Evolutionary conservation across 2,888 invertebrate genomes (phyloP).

Genomic region (Hyppa rectilinea): DNA sequence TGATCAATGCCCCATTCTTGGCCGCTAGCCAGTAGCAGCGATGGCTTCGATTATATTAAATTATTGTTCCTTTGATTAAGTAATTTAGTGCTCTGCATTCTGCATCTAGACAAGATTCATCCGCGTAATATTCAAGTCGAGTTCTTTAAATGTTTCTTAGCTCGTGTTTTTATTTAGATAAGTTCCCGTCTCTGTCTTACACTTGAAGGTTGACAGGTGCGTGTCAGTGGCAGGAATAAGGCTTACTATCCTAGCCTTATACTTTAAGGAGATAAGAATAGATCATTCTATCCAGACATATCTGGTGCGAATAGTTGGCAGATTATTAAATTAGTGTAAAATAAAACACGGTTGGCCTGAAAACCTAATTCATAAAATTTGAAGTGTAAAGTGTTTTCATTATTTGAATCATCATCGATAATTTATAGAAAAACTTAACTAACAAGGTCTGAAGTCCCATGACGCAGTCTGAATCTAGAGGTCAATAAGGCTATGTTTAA

Average conservation of each 20-base stretch:
- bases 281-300: neutral
- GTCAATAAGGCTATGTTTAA: no score
- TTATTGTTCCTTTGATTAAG: constrained; percentile 13
- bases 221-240: neutral
- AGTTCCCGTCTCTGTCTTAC: neutral
- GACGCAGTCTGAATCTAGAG: no score
- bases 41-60: constrained; percentile 11
- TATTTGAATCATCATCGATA: no score
- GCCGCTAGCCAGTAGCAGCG: neutral
- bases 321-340: neutral
- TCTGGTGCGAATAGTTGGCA: neutral
- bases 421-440: no score
- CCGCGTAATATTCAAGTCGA: neutral
- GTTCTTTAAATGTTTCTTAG: neutral
- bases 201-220: neutral
- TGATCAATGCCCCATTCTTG: constrained; percentile 12
- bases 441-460: no score
- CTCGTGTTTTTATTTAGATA: neutral
- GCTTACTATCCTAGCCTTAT: neutral
- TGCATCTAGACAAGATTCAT: neutral
- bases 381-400: no score
- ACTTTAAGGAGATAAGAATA: neutral
- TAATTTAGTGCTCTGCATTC: constrained; percentile 16
- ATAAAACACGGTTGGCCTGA: neutral
- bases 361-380: no score